Evolutionary conservation across 2,888 invertebrate species (phyloP).

Genomic region (Limnephilus marmoratus): DNA sequence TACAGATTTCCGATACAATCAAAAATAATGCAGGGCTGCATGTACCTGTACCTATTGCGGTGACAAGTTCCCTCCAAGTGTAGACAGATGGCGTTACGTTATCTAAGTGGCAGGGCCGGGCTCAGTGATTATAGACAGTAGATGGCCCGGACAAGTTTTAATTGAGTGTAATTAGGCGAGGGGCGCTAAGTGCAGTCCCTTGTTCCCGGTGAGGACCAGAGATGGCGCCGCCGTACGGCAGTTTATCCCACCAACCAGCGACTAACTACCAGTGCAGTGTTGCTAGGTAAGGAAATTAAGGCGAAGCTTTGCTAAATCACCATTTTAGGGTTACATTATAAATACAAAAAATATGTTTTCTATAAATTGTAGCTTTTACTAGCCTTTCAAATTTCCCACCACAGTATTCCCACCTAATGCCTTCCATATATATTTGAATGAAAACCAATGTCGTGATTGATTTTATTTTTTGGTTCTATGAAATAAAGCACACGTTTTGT

Average conservation of each 20-base stretch:
- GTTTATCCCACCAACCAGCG: constrained; percentile 14
- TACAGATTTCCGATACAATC: neutral
- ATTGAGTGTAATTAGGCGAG: neutral
- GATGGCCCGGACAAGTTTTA: constrained; percentile 28
- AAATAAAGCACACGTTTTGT: too few species aligned
- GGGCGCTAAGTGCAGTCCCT: constrained; percentile 28
- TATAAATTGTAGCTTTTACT: too few species aligned
- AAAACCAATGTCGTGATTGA: too few species aligned
- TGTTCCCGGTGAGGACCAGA: constrained; percentile 17
- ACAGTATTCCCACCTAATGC: too few species aligned
- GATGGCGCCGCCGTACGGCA: constrained; percentile 31
- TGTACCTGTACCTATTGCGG: neutral
- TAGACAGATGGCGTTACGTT: constrained; percentile 8
- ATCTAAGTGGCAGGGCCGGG: constrained; percentile 3
- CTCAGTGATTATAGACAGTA: constrained; percentile 14
- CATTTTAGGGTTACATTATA: too few species aligned
- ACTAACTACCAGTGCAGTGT: neutral
- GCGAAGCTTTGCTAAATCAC: too few species aligned
- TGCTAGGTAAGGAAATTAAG: neutral
- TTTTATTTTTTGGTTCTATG: too few species aligned
- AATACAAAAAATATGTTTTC: too few species aligned
- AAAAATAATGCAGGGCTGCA: neutral
- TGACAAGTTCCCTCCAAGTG: neutral
- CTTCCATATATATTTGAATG: too few species aligned
- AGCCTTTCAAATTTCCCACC: too few species aligned